Evolutionary conservation across 2,888 invertebrate species (phyloP).

Genomic region (Rhynchonema sp.): DNA sequence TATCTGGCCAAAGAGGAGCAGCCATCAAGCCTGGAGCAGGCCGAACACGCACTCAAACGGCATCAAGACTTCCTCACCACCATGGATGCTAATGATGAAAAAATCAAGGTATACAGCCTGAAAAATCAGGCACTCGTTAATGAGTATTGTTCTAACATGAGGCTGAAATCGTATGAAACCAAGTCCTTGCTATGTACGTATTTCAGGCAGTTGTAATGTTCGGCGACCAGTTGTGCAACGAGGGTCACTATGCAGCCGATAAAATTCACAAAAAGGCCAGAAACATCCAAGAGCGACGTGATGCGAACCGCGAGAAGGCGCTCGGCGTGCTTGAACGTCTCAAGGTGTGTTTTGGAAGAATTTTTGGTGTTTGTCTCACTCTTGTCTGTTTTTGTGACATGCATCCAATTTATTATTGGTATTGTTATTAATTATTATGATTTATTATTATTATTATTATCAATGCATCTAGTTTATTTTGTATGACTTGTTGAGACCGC

Average conservation of each 20-base stretch:
- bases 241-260: constrained; percentile 84
- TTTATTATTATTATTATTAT: no score
- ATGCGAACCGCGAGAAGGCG: constrained; percentile 67
- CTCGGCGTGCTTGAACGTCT: constrained; percentile 61
- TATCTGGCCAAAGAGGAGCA: constrained; percentile 78
- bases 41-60: constrained; percentile 84
- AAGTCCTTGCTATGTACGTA: no score
- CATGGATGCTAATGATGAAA: constrained; percentile 99
- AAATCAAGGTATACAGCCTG: constrained; percentile 80
- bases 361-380: background rate
- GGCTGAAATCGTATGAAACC: no score
- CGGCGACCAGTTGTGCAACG: constrained; percentile 68
- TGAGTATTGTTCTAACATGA: no score
- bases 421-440: no score
- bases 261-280: constrained; percentile 90
- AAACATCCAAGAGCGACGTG: constrained; percentile 58
- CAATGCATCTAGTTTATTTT: no score
- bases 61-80: constrained; percentile 97
- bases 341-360: no score
- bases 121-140: no score
- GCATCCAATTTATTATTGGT: no score
- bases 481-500: no score
- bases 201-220: constrained; percentile 59
- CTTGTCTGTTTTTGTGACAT: no score
- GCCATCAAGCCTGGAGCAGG: constrained; percentile 56